Evolutionary conservation across 2,888 invertebrate species (phyloP).

Genomic region (Pristionchus maxplancki): DNA sequence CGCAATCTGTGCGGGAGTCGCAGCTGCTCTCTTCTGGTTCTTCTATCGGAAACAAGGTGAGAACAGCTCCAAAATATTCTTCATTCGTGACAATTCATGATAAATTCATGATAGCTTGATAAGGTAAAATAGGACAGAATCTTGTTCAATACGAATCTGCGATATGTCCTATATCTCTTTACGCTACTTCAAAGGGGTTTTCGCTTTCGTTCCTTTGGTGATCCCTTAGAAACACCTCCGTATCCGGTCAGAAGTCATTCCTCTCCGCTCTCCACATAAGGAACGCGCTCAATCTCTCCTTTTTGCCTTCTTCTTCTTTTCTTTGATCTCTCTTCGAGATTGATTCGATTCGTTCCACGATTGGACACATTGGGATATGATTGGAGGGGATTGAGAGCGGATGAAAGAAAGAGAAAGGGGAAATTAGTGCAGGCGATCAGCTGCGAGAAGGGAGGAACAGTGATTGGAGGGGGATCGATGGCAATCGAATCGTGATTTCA

Average conservation of each 20-base stretch:
- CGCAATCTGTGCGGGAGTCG: conserved; percentile 66
- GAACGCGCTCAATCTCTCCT: not conserved
- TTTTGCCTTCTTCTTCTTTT: conserved; percentile 18
- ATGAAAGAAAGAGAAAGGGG: not conserved
- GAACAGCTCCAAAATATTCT: too few species aligned
- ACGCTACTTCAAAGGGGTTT: not conserved
- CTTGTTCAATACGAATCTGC: too few species aligned
- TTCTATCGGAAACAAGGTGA: conserved; percentile 36
- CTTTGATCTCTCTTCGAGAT: conserved; percentile 31
- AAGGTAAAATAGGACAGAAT: too few species aligned
- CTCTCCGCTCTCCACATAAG: not conserved
- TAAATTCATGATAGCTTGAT: not conserved
- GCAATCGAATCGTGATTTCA: not conserved
- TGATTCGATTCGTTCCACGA: conserved; percentile 43
- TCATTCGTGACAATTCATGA: too few species aligned
- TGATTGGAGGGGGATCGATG: not conserved
- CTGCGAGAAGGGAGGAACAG: not conserved
- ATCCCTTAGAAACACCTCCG: not conserved
- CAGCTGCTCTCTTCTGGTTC: conserved; percentile 60
- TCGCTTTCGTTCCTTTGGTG: not conserved
- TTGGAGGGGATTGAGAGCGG: conserved; percentile 22
- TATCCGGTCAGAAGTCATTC: not conserved
- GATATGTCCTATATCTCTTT: not conserved
- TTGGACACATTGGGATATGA: conserved; percentile 44
- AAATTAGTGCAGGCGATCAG: conserved; percentile 1